Evolutionary conservation across 2,113 vertebrate species (phyloP).

Genomic region (Tapirus terrestris): DNA sequence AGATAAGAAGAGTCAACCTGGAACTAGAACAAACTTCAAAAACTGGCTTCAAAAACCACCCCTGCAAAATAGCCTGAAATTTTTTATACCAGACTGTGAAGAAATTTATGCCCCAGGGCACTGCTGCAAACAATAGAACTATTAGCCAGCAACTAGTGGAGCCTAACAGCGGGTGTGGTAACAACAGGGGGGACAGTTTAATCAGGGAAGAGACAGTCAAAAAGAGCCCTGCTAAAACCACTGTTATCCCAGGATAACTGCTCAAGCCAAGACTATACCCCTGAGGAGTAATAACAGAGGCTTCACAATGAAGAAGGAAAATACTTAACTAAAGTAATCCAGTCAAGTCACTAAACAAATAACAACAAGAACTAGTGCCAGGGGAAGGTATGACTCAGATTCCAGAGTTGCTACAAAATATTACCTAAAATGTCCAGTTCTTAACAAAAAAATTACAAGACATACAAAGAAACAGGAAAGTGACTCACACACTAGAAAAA

Average conservation of each 20-base stretch:
- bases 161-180: background rate
- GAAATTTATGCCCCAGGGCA: background rate
- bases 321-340: background rate
- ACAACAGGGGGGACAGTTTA: background rate
- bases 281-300: background rate
- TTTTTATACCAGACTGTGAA: background rate
- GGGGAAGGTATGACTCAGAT: background rate
- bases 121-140: background rate
- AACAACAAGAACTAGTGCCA: background rate
- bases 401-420: background rate
- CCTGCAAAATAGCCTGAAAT: background rate
- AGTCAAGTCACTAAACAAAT: background rate
- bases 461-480: background rate
- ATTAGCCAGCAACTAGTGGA: background rate
- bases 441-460: background rate
- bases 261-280: background rate
- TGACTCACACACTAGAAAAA: background rate
- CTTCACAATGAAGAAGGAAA: background rate
- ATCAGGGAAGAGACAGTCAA: background rate
- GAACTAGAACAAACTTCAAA: background rate
- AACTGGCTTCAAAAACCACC: background rate
- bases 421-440: background rate
- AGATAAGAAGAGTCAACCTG: background rate
- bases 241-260: background rate
- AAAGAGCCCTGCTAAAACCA: background rate